Evolutionary conservation across 2,113 vertebrate species (phyloP).

Genomic region (Aphelocoma coerulescens): DNA sequence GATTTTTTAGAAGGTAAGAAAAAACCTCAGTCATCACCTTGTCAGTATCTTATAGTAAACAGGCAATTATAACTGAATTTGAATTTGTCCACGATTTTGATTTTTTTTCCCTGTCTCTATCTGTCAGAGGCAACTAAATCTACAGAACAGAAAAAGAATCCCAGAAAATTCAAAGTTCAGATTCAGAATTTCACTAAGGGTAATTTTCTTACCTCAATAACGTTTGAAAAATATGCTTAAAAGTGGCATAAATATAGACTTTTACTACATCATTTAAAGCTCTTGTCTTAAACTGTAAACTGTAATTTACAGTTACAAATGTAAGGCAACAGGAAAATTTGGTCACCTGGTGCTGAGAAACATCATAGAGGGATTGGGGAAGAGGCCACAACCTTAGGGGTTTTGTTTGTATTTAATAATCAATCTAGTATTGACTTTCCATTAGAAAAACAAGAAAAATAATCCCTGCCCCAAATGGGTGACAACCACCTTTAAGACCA

Average conservation of each 20-base stretch:
- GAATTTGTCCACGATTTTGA: background rate
- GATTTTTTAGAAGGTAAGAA: background rate
- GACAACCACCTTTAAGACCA: background rate
- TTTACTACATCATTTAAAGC: background rate
- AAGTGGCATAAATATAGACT: background rate
- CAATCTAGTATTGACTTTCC: background rate
- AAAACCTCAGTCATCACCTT: background rate
- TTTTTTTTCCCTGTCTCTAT: background rate
- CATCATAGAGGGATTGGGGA: background rate
- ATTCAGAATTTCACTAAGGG: background rate
- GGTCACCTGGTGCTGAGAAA: background rate
- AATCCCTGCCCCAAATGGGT: background rate
- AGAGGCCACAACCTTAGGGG: background rate
- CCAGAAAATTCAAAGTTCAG: background rate
- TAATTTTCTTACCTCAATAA: background rate
- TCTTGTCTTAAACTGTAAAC: background rate
- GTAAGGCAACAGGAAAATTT: background rate
- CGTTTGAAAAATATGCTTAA: background rate
- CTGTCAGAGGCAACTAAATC: background rate
- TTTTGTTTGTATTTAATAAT: background rate
- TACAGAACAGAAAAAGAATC: background rate
- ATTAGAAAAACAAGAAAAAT: background rate
- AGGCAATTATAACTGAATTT: background rate
- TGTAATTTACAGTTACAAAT: background rate
- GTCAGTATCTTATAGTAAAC: background rate